Conservation (phyloP, 2,797 vertebrate genomes). For the Phaenicophaeus curvirostris region DNA sequence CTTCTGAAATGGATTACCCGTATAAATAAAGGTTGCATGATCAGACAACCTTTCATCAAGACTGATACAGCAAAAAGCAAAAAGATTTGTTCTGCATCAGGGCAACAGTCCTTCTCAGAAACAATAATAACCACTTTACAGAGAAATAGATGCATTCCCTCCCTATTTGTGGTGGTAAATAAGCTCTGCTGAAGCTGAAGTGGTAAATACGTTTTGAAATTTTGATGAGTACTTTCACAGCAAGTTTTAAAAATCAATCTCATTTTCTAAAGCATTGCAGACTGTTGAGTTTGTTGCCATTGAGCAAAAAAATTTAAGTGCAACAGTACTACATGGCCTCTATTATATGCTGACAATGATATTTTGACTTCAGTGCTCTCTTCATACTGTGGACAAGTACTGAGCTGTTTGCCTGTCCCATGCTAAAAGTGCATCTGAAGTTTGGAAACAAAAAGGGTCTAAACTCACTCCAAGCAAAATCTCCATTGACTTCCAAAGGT, state of each 20-base stretch:
- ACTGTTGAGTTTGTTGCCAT: not conserved
- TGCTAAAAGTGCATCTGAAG: not conserved
- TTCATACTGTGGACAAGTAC: constrained; percentile 26
- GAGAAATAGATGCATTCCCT: not conserved
- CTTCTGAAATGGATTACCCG: not conserved
- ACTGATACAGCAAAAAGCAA: not conserved
- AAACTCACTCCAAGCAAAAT: not conserved
- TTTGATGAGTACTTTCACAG: constrained; percentile 22
- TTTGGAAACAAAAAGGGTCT: constrained; percentile 32
- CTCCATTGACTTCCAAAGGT: not conserved
- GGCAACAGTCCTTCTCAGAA: not conserved
- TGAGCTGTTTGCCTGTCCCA: not conserved
- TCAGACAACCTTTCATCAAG: not conserved
- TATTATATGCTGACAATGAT: not conserved
- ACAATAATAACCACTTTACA: not conserved
- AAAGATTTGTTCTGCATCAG: not conserved
- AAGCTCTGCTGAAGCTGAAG: not conserved
- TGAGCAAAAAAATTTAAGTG: constrained; percentile 22
- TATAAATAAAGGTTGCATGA: not conserved
- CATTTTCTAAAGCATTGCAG: constrained; percentile 14
- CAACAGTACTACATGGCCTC: not conserved
- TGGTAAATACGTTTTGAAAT: constrained; percentile 14
- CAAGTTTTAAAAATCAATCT: constrained; percentile 28
- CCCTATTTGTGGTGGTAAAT: not conserved
- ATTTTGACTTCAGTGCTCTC: constrained; percentile 34